phyloP scores from a whole-genome alignment of 2,888 invertebrate species.

The Psylliodes chrysocephalus region DNA sequence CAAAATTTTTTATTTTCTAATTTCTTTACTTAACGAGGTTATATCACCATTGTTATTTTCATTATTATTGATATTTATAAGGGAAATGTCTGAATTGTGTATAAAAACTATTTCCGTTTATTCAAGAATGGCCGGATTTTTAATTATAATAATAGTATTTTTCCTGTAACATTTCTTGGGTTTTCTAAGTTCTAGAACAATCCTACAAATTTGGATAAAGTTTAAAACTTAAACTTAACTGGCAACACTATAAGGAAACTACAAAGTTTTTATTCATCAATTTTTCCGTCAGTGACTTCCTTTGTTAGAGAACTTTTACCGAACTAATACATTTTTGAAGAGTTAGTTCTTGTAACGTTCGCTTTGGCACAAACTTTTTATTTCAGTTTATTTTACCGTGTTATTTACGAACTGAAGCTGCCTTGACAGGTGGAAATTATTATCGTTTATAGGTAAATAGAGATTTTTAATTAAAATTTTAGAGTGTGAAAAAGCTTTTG shows the following conservation, averaged over 20 bases:
- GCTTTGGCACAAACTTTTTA: neutral
- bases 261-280: conserved; percentile 1
- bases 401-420: conserved; percentile 1
- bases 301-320: neutral
- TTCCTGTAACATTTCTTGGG: too few species aligned
- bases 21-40: too few species aligned
- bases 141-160: too few species aligned
- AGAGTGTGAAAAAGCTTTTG: too few species aligned
- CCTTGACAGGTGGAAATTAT: neutral
- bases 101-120: too few species aligned
- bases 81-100: too few species aligned
- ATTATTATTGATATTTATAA: too few species aligned
- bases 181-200: neutral
- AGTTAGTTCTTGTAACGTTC: neutral
- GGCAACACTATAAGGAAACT: neutral
- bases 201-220: neutral
- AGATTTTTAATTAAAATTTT: conserved; percentile 9
- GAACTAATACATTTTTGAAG: conserved; percentile 5
- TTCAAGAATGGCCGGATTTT: too few species aligned
- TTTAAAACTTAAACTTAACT: neutral
- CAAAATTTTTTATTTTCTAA: too few species aligned
- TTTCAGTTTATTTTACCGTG: conserved; percentile 4
- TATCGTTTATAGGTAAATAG: neutral
- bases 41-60: too few species aligned
- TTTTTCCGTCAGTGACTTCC: conserved; percentile 5